These are phyloP conservation scores for Stylophora pistillata DNA, from an alignment of 64 coral and sea anemone genomes.

Conservation along the genomic window DNA sequence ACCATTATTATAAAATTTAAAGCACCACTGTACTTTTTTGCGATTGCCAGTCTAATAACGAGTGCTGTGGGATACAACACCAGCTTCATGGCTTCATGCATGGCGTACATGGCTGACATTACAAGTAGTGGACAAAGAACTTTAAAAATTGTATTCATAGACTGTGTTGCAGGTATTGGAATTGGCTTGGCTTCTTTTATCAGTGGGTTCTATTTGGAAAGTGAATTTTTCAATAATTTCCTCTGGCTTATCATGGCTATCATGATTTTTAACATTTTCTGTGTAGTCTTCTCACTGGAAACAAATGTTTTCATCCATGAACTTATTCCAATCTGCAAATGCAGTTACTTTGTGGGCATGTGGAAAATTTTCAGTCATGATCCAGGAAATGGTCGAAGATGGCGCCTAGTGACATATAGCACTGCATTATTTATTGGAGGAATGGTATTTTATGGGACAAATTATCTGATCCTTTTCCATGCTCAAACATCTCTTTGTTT, in stretches of 20 bases:
- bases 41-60: conserved; percentile 1
- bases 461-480: conserved; percentile 6
- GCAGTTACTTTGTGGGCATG: not conserved
- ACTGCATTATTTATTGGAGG: not conserved
- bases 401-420: conserved; percentile 5
- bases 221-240: not conserved
- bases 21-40: conserved; percentile 9
- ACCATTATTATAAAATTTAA: conserved; percentile 6
- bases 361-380: conserved; percentile 36
- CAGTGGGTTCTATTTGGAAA: conserved; percentile 3
- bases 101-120: conserved; percentile 25
- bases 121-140: conserved; percentile 36
- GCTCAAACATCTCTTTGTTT: conserved; percentile 40
- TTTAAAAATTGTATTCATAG: conserved; percentile 3
- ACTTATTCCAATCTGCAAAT: not conserved
- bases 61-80: conserved; percentile 2
- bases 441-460: not conserved
- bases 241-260: conserved; percentile 21
- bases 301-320: not conserved
- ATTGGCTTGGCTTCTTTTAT: conserved; percentile 34
- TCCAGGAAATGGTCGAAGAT: conserved; percentile 5
- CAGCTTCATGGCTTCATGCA: conserved; percentile 13
- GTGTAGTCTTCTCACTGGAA: not conserved
- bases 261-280: conserved; percentile 13
- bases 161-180: conserved; percentile 16